Percentiles rank a stretch among this genome's conserved stretches.
phyloP scores from a whole-genome alignment of 2,888 invertebrate species.

The Drosophila ezoana region DNA sequence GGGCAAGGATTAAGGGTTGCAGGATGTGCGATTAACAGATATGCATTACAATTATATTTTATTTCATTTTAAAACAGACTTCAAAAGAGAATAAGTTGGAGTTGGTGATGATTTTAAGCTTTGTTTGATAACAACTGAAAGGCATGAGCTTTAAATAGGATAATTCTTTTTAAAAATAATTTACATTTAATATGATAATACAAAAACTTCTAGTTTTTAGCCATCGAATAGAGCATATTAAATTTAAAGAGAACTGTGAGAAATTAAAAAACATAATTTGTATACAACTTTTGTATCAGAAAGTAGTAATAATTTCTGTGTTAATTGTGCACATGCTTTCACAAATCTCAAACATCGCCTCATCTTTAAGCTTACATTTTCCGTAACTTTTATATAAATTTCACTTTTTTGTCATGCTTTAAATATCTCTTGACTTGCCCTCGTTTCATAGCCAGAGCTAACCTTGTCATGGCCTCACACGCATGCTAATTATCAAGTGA shows the following conservation, averaged over 20 bases:
- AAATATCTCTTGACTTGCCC: constrained; percentile 1
- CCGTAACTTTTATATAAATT: neutral
- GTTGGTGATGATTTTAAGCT: too few relatives aligned
- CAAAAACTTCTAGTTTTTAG: too few relatives aligned
- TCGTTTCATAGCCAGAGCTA: neutral
- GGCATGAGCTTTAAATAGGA: too few relatives aligned
- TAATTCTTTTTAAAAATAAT: too few relatives aligned
- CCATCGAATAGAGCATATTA: too few relatives aligned
- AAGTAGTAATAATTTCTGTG: too few relatives aligned
- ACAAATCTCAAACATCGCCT: neutral
- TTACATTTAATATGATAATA: too few relatives aligned
- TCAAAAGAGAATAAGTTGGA: neutral
- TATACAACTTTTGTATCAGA: too few relatives aligned
- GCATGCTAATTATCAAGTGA: constrained; percentile 42
- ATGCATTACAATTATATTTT: constrained; percentile 25
- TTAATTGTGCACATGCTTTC: neutral
- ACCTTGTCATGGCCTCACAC: constrained; percentile 20
- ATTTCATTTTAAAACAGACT: neutral
- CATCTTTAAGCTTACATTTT: neutral
- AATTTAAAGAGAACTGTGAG: too few relatives aligned
- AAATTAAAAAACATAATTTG: too few relatives aligned
- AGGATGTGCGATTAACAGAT: constrained; percentile 9
- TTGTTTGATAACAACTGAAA: too few relatives aligned
- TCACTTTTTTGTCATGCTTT: constrained; percentile 8
- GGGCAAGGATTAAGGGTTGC: neutral